These are phyloP conservation scores for Diachasma alloeum DNA, from an alignment of 1,140 invertebrate species.

Conservation along the genomic window DNA sequence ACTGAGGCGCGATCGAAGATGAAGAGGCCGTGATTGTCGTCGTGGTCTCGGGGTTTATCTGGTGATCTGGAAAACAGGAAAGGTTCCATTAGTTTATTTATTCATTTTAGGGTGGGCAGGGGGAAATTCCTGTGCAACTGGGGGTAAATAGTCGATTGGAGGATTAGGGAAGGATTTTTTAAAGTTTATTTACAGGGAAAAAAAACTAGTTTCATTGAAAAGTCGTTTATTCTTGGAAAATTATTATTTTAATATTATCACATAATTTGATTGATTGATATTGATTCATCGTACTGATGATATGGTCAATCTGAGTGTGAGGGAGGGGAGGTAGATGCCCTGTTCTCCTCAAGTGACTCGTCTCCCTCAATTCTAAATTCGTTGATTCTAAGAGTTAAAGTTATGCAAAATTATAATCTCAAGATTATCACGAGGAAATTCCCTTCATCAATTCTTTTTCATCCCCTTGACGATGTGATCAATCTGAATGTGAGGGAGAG, in stretches of 20 bases:
- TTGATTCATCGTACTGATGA: too few species aligned
- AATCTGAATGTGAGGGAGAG: conserved; percentile 52
- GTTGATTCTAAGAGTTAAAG: too few species aligned
- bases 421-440: not conserved
- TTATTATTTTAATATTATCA: too few species aligned
- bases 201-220: not conserved
- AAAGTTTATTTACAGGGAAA: not conserved
- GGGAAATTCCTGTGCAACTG: not conserved
- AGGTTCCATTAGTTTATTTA: not conserved
- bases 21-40: conserved; percentile 52
- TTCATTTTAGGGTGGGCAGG: not conserved
- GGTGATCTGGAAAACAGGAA: not conserved
- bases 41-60: conserved; percentile 38
- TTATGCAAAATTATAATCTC: too few species aligned
- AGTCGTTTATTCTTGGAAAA: too few species aligned
- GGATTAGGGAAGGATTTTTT: not conserved
- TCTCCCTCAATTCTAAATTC: too few species aligned
- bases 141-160: not conserved
- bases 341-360: too few species aligned
- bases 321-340: too few species aligned
- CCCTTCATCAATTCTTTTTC: not conserved
- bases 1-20: conserved; percentile 59
- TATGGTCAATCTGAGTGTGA: too few species aligned
- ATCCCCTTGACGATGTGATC: conserved; percentile 45
- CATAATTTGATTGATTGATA: too few species aligned